Base-by-base conservation (phyloP, 1,140 invertebrate genomes). In the Mylabris phalerata region DNA sequence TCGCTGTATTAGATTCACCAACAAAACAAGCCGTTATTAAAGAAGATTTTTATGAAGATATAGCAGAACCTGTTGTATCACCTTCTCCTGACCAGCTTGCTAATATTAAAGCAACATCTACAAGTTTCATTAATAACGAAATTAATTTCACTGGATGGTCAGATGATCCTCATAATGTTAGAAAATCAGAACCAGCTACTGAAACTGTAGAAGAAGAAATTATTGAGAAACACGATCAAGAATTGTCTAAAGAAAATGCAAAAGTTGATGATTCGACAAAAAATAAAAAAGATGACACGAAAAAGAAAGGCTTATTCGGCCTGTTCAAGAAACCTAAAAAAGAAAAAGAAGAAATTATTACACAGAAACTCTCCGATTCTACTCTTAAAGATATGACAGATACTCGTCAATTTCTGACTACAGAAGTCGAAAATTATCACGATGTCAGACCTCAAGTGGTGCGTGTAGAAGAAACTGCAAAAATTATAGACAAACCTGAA, bases 141-240 rank as follows among this genome's bases (percentile, higher is more conserved):
- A 65, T 67, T 3, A 57, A 55, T 47, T 68, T 63, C 45, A 40
- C 54, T 38, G 66, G 62, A 24, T 63, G 62, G 61, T 46, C 61
- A 27, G 67, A 71, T 52, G 42, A 51, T 43, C 26, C 40, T 1
- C 13, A 32, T 7, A 32, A 32, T 32, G 32, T 39, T 24, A 43
- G 11, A 25, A 24, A 13, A 25, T 1, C 39, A 25, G 25, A 38
- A 52, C 39, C 42, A 32, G 19, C 19, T 19, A 32, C 32, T 32
- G 32, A 32, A 5, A 32, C 7, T 7, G 32, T 32, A 5, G 32
- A 32, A 32, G 32, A 32, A 32, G 32, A 32, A 32, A 67, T 67
- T 24, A 63, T 73, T 24, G 68, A 71, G 50, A 73, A 73, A 60
- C 70, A 73, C 44, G 67, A 71, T 39, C 56, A 63, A 52, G 69